A percentile compares a stretch with the other conserved stretches of the same genome.
These are phyloP conservation scores for Polietes domitor DNA, from an alignment of 2,888 invertebrate genomes.

Conservation along the genomic window DNA sequence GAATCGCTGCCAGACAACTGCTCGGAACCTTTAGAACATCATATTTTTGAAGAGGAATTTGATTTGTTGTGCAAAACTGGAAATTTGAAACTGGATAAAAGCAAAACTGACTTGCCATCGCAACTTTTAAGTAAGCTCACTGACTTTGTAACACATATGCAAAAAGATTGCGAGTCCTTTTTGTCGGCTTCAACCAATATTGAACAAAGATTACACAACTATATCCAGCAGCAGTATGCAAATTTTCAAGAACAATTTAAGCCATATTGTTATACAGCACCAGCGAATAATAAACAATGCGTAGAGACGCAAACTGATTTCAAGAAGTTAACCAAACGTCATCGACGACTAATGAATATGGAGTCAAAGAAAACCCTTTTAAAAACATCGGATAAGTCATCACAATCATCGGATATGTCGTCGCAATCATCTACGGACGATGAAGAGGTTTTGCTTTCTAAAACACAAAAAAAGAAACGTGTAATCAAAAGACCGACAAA, in stretches of 20 bases:
- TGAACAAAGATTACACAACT: conserved; percentile 68
- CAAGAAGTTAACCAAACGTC: conserved; percentile 64
- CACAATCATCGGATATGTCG: conserved; percentile 53
- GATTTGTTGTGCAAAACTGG: conserved; percentile 60
- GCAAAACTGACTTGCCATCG: conserved; percentile 5
- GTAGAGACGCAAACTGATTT: conserved; percentile 51
- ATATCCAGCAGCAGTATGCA: conserved; percentile 69
- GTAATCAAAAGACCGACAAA: background rate
- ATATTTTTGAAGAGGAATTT: conserved; percentile 68
- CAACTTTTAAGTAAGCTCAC: conserved; percentile 65
- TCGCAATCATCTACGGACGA: conserved; percentile 46
- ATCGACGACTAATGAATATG: conserved; percentile 69
- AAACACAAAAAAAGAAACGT: background rate
- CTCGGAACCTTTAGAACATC: conserved; percentile 72
- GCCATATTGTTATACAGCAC: conserved; percentile 66
- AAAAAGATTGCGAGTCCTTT: conserved; percentile 70
- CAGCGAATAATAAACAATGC: conserved; percentile 8
- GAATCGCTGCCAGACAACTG: conserved; percentile 66
- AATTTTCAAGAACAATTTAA: conserved; percentile 65
- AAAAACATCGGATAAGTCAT: conserved; percentile 65
- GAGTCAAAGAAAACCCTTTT: conserved; percentile 70
- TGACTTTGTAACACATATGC: conserved; percentile 71
- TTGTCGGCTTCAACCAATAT: conserved; percentile 59
- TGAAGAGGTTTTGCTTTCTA: background rate
- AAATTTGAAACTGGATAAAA: background rate